Base-by-base conservation (phyloP, 2,113 vertebrate species). In the Formicarius rufipectus region DNA sequence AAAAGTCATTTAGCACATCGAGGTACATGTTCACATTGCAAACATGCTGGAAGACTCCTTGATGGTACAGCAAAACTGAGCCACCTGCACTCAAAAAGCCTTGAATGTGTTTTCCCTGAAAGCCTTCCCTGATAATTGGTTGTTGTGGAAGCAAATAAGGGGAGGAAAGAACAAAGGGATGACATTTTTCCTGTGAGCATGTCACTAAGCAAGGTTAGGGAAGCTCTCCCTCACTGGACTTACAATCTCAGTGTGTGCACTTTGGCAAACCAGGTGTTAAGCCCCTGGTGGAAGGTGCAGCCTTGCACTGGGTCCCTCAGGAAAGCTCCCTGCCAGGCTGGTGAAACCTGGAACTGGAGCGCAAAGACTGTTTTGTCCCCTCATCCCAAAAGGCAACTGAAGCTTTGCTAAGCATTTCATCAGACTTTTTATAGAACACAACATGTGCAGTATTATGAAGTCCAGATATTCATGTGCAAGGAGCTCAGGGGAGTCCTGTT, bases 221-320 rank as follows among this genome's bases (percentile, higher is more conserved):
- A 60, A 87, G 59, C 33, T 53, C 10, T 24, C 20, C 27, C 55
- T 73, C 28, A 2, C 72, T 12, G 7, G 22, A 63, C 23, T 56
- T 66, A 7, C 2, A 4, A 45, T 9, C 12, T 2, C 4, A 0
- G 35, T 18, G 49, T 1, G 1, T 77, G 17, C 4, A 10, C 12
- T 35, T 55, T 68, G 23, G 55, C 47, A 58, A 67, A 78, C 12
- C 10, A 35, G 19, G 1, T 3, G 0, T 4, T 25, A 50, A 59
- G 25, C 5, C 37, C 0, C 2, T 9, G 4, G 33, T 2, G 20
- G 33, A 42, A 14, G n/a, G 35, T 9, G 60, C 28, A 1, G 50
- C 40, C 30, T 12, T 5, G 5, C n/a, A 33, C n/a, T 3, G 1
- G 4, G 42, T 35, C 17, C n/a, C 42, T 60, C 4, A 11, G 33